phyloP scores from a whole-genome alignment of 1,140 invertebrate species.

The Calephelis virginiensis region DNA sequence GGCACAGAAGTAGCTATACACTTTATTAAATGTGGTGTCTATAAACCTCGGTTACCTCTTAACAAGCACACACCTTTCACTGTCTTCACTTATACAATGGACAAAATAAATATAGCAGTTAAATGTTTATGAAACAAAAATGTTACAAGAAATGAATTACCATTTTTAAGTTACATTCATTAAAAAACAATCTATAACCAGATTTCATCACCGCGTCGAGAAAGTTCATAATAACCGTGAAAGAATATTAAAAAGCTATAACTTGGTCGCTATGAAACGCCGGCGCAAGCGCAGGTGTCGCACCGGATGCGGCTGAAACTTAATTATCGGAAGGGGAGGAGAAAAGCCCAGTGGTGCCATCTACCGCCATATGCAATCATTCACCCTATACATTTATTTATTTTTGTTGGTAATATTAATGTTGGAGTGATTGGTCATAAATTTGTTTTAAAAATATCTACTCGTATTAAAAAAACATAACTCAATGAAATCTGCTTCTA shows the following conservation, averaged over 20 bases:
- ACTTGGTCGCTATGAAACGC: slow-evolving; percentile 29
- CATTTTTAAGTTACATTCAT: slow-evolving; percentile 36
- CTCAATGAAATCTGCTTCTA: no score
- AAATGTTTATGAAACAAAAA: no score
- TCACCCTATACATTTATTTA: slow-evolving; percentile 12
- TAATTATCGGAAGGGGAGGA: slow-evolving; percentile 28
- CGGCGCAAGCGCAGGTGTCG: slow-evolving; percentile 65
- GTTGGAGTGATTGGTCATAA: no score
- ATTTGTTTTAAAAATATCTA: no score
- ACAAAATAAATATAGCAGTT: no score
- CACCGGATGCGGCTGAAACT: slow-evolving; percentile 64
- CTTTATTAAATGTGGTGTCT: no score
- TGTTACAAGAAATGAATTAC: no score
- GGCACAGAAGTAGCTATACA: no score
- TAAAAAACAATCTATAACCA: slow-evolving; percentile 56
- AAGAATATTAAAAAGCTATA: slow-evolving; percentile 71
- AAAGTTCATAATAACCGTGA: slow-evolving; percentile 33
- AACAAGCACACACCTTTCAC: no score
- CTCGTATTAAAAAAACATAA: no score
- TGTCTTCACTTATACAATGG: no score
- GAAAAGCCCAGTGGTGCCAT: slow-evolving; percentile 21
- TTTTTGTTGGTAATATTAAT: background rate
- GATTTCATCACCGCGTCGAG: slow-evolving; percentile 17
- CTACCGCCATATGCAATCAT: slow-evolving; percentile 19
- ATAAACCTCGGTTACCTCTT: no score